Evolutionary conservation across 2,888 invertebrate species (phyloP).

Genomic region (Odontocerum albicorne): DNA sequence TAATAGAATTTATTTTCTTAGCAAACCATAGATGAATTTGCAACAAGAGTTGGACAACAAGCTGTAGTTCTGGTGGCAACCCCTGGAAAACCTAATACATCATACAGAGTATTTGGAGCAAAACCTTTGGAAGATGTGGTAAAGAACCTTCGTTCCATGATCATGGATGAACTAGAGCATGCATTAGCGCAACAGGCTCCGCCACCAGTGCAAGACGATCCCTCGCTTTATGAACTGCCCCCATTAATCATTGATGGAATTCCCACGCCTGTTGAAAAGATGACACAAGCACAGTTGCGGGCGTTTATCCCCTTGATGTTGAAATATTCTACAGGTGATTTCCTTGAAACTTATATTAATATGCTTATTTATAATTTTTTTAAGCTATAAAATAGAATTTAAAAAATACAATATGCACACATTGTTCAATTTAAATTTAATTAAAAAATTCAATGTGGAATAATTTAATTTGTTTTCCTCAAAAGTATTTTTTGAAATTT

Average conservation of each 20-base stretch:
- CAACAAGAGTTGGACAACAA: slow-evolving; percentile 95
- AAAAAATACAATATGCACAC: background rate
- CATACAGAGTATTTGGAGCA: slow-evolving; percentile 95
- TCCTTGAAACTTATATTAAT: background rate
- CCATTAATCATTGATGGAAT: slow-evolving; percentile 96
- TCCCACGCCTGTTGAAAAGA: slow-evolving; percentile 97
- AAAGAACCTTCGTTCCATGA: slow-evolving; percentile 83
- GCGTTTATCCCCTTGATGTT: slow-evolving; percentile 98
- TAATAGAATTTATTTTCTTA: slow-evolving; percentile 46
- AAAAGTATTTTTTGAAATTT: no score
- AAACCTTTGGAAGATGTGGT: slow-evolving; percentile 97
- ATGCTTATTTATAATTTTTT: background rate
- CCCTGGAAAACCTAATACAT: slow-evolving; percentile 93
- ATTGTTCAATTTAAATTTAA: background rate
- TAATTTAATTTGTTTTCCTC: no score
- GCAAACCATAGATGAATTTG: slow-evolving; percentile 97
- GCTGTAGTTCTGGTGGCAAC: slow-evolving; percentile 95
- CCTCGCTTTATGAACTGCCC: slow-evolving; percentile 92
- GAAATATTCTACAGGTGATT: slow-evolving; percentile 87
- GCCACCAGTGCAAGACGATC: slow-evolving; percentile 75
- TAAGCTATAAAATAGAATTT: background rate
- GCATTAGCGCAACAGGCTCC: slow-evolving; percentile 85
- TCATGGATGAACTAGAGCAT: slow-evolving; percentile 94
- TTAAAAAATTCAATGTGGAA: no score
- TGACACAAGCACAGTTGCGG: slow-evolving; percentile 96